phyloP scores from a whole-genome alignment of 2,888 invertebrate genomes.

The Stenotaenia linearis region DNA sequence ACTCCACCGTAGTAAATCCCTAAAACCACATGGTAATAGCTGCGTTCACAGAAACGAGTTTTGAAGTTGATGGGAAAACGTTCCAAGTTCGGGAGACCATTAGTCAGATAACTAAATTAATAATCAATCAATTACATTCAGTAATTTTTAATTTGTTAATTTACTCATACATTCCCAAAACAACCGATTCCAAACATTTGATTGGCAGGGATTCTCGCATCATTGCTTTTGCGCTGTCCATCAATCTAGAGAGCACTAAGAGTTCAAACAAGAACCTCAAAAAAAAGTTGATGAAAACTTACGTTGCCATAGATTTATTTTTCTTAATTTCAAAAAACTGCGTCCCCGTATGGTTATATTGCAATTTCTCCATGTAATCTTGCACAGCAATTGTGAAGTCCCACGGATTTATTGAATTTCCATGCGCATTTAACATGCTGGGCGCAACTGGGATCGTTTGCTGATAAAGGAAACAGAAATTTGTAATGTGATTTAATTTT shows the following conservation, averaged over 20 bases:
- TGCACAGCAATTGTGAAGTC: slow-evolving; percentile 16
- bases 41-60: slow-evolving; percentile 44
- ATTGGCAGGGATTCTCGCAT: slow-evolving; percentile 48
- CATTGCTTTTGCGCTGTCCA: slow-evolving; percentile 48
- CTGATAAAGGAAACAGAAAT: too few relatives aligned
- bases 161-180: slow-evolving; percentile 45
- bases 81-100: slow-evolving; percentile 45
- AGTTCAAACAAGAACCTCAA: background rate
- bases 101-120: slow-evolving; percentile 32
- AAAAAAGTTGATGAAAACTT: background rate
- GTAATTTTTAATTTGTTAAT: too few relatives aligned
- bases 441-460: background rate
- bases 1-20: slow-evolving; percentile 45
- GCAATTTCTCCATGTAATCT: slow-evolving; percentile 27
- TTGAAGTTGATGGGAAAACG: slow-evolving; percentile 49
- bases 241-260: slow-evolving; percentile 42
- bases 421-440: background rate
- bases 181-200: slow-evolving; percentile 49
- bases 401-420: background rate
- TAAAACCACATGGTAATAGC: slow-evolving; percentile 48
- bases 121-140: too few relatives aligned
- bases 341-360: slow-evolving; percentile 26
- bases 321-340: slow-evolving; percentile 30
- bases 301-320: slow-evolving; percentile 6
- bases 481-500: too few relatives aligned